Percentiles rank a stretch among this genome's conserved stretches.
These are phyloP conservation scores for Hippopotamus amphibius DNA, from an alignment of 2,113 vertebrate genomes.

Conservation along the genomic window DNA sequence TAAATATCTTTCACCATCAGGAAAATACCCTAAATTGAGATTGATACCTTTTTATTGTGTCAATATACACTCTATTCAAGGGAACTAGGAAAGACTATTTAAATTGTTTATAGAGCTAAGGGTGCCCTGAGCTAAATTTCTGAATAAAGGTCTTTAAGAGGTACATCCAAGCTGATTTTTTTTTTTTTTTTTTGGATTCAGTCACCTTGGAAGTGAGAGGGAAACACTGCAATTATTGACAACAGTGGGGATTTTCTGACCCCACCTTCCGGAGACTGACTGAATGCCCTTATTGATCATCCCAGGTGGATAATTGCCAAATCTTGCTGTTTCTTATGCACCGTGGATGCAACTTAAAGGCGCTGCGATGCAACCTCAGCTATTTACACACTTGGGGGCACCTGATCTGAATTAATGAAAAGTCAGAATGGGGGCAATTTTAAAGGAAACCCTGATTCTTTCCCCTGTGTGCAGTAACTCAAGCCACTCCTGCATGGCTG, in stretches of 20 bases:
- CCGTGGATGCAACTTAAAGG: not conserved
- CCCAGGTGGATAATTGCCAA: not conserved
- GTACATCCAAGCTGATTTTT: not conserved
- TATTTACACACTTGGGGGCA: not conserved
- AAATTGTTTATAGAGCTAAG: conserved; percentile 28
- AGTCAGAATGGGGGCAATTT: not conserved
- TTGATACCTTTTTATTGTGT: conserved; percentile 59
- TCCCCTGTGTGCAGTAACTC: not conserved
- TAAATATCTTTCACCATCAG: conserved; percentile 56
- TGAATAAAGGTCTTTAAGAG: conserved; percentile 59
- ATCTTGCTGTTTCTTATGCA: not conserved
- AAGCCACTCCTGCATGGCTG: not conserved
- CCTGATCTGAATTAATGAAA: not conserved
- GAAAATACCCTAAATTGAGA: conserved; percentile 61
- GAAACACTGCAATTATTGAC: not conserved
- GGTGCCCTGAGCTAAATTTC: conserved; percentile 57
- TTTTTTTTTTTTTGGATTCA: not conserved
- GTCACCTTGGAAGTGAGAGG: not conserved
- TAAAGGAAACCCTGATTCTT: not conserved
- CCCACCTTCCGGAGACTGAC: not conserved
- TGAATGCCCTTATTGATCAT: not conserved
- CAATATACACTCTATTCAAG: not conserved
- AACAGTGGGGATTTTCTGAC: not conserved
- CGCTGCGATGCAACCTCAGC: accelerated
- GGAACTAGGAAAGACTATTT: conserved; percentile 18